These are phyloP conservation scores for Neomorphus geoffroyi DNA, from an alignment of 2,797 vertebrate genomes.

Conservation along the genomic window DNA sequence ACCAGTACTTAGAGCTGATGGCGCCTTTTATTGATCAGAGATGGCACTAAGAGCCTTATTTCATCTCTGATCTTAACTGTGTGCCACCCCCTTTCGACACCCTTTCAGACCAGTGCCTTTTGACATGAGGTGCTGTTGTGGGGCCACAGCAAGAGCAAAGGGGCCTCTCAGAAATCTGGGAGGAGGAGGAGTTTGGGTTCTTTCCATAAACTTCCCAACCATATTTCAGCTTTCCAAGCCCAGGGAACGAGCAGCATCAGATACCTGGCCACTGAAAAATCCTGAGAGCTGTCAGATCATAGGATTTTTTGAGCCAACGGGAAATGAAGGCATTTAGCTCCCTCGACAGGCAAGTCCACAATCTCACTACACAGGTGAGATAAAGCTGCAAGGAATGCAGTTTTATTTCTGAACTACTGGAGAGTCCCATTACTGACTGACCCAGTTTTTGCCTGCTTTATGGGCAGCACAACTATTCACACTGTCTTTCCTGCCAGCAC, in stretches of 20 bases:
- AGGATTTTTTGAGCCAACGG: neutral
- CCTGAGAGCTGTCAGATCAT: neutral
- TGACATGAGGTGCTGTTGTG: neutral
- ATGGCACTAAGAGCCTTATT: neutral
- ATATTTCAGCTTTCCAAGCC: neutral
- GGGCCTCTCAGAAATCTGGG: neutral
- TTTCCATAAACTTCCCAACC: neutral
- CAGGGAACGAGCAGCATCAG: neutral
- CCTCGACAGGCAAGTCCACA: neutral
- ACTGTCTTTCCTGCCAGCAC: neutral
- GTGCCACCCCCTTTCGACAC: neutral
- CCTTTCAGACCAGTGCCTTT: neutral
- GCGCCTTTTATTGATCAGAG: neutral
- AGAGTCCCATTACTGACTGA: neutral
- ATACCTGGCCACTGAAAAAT: neutral
- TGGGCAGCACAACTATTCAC: neutral
- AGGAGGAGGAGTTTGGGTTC: neutral
- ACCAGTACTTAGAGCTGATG: neutral
- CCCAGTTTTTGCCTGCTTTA: neutral
- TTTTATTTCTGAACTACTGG: neutral
- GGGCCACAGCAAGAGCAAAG: neutral
- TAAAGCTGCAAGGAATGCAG: neutral
- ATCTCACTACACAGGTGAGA: neutral
- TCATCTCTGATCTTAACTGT: neutral
- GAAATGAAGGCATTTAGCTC: neutral